Percentiles rank a stretch among this genome's conserved stretches.
Conservation (phyloP, 2,113 vertebrate genomes). For the Nansenia antarctica region DNA sequence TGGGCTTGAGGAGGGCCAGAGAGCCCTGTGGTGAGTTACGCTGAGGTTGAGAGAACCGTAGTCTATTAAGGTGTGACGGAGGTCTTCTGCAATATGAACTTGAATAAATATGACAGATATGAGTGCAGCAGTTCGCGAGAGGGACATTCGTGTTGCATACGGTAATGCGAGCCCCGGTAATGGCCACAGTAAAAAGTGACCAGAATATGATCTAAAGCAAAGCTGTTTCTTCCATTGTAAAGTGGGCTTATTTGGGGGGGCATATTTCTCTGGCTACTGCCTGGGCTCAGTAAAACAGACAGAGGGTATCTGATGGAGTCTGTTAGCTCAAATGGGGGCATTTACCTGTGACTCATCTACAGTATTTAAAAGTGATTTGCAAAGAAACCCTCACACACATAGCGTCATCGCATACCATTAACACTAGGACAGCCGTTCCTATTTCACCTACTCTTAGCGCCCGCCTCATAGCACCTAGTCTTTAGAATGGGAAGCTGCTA, state of each 20-base stretch:
- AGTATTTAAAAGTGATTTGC: slow-evolving; percentile 75
- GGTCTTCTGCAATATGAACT: slow-evolving; percentile 56
- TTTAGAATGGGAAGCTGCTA: too few species aligned
- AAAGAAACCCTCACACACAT: slow-evolving; percentile 48
- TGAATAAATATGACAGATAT: slow-evolving; percentile 65
- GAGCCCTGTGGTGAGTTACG: slow-evolving; percentile 57
- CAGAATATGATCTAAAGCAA: not conserved
- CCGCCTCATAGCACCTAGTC: too few species aligned
- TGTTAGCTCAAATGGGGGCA: slow-evolving; percentile 56
- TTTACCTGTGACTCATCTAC: slow-evolving; percentile 58
- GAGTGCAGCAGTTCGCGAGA: slow-evolving; percentile 24
- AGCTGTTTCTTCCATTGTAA: slow-evolving; percentile 16
- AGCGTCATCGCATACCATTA: too few species aligned
- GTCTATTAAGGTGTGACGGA: slow-evolving; percentile 63
- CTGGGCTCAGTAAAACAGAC: slow-evolving; percentile 9
- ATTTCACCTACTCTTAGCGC: too few species aligned
- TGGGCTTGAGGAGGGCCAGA: slow-evolving; percentile 23
- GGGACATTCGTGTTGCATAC: slow-evolving; percentile 56
- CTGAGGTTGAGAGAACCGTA: slow-evolving; percentile 41
- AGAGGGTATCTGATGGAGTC: slow-evolving; percentile 55
- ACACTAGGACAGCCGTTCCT: too few species aligned
- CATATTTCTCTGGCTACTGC: slow-evolving; percentile 15
- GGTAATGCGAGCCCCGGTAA: slow-evolving; percentile 39
- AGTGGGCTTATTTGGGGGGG: slow-evolving; percentile 21
- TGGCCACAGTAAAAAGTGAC: slow-evolving; percentile 54